Evolutionary conservation across 2,113 vertebrate species (phyloP).

Genomic region (Tenebrosternarchus preto): DNA sequence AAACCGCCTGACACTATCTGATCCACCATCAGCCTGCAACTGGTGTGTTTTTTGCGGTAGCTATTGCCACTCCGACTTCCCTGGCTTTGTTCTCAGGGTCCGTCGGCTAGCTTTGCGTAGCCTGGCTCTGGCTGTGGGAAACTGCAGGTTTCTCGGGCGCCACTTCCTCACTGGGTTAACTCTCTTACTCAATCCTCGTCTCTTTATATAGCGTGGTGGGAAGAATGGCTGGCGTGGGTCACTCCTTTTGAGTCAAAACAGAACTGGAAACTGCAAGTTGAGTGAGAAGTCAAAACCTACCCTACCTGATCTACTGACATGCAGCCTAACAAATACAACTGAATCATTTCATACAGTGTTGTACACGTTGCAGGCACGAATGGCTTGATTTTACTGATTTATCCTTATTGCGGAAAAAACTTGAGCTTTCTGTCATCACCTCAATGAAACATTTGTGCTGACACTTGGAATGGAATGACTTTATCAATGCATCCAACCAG

Average conservation of each 20-base stretch:
- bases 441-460: background rate
- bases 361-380: too few relatives aligned
- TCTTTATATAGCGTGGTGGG: slow-evolving; percentile 72
- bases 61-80: slow-evolving; percentile 44
- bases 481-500: background rate
- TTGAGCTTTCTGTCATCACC: background rate
- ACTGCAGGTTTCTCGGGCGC: slow-evolving; percentile 46
- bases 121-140: slow-evolving; percentile 31
- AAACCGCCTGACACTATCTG: slow-evolving; percentile 75
- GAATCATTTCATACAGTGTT: too few relatives aligned
- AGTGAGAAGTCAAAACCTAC: slow-evolving; percentile 28
- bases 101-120: slow-evolving; percentile 15
- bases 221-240: slow-evolving; percentile 71
- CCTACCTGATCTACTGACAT: background rate
- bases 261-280: slow-evolving; percentile 35
- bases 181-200: slow-evolving; percentile 74
- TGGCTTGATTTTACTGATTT: too few relatives aligned
- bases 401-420: too few relatives aligned
- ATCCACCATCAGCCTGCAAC: slow-evolving; percentile 60
- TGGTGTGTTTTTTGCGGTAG: slow-evolving; percentile 67
- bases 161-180: slow-evolving; percentile 69
- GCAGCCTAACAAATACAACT: too few relatives aligned
- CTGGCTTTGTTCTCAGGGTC: slow-evolving; percentile 41
- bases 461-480: background rate
- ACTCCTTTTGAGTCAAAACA: slow-evolving; percentile 51